These are phyloP conservation scores for Drosophila trapezifrons DNA, from an alignment of 1,140 invertebrate species.

Conservation along the genomic window DNA sequence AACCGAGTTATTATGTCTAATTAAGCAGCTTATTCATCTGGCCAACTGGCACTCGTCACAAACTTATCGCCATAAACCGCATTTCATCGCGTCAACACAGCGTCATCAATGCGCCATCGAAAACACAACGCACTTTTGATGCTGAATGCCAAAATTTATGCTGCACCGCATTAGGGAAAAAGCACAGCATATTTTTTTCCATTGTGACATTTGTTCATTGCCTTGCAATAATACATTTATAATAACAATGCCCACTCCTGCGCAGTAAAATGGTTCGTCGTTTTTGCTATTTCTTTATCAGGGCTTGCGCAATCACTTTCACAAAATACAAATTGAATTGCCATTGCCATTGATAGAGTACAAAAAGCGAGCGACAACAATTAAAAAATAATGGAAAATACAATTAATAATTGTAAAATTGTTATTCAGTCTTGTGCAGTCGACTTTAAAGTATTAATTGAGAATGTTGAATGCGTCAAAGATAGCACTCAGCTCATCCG, in stretches of 20 bases:
- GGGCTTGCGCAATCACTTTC: slow-evolving; percentile 75
- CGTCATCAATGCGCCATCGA: slow-evolving; percentile 27
- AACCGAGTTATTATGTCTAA: slow-evolving; percentile 43
- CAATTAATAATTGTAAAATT: slow-evolving; percentile 54
- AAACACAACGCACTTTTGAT: slow-evolving; percentile 20
- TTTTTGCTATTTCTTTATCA: slow-evolving; percentile 38
- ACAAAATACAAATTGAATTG: slow-evolving; percentile 75
- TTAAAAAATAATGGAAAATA: slow-evolving; percentile 34
- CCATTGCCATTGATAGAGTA: slow-evolving; percentile 13
- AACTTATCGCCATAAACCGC: slow-evolving; percentile 29
- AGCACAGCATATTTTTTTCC: slow-evolving; percentile 34
- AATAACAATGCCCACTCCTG: slow-evolving; percentile 21
- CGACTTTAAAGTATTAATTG: slow-evolving; percentile 52
- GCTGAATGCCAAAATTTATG: slow-evolving; percentile 53
- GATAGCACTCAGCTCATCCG: slow-evolving; percentile 52
- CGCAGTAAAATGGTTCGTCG: slow-evolving; percentile 5
- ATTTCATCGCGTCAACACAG: slow-evolving; percentile 34
- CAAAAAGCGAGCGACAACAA: slow-evolving; percentile 24
- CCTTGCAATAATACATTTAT: slow-evolving; percentile 53
- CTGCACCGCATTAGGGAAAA: slow-evolving; percentile 41
- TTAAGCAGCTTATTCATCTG: slow-evolving; percentile 50
- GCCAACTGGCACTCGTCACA: slow-evolving; percentile 11
- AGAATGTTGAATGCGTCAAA: slow-evolving; percentile 30
- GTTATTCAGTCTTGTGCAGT: slow-evolving; percentile 21
- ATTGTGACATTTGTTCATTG: slow-evolving; percentile 30